Evolutionary conservation across 2,888 invertebrate genomes (phyloP), one percentile per base, ranked within the genome.

Genomic region (Dyspetes luteomarginatus): DNA sequence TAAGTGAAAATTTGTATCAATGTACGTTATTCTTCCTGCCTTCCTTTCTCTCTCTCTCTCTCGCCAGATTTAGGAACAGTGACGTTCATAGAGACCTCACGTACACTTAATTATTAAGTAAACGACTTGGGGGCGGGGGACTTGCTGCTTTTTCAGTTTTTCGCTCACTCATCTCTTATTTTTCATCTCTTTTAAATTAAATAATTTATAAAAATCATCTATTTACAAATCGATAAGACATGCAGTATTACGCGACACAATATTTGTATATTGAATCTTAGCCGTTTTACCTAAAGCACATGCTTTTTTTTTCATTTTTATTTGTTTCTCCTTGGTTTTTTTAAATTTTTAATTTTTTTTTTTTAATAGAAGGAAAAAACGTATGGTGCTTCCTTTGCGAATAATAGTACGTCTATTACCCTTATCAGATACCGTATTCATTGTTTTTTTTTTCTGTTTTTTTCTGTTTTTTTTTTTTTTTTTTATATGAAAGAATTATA

Each of bases 121-220:
- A 80, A 67, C 65, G 64, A 36, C 26, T 74, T 19, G 60, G 36
- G 36, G 24, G 17, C 24, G 19, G 41, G 58, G 67, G 15, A 22
- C 62, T 36, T 48, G 64, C 41, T 64, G 64, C 52, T 75, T 41
- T 73, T 45, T 64, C 41, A 52, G 12, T 60, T 74, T 26, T 17
- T 69, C 74, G 45, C 48, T 17, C 56, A 28, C 48, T 73, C 60
- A 30, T 50, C 55, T 74, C 71, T 41, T 58, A 50, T 65, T 58
- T 68, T 64, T 65, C 67, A 36, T 60, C 69, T 60, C 75, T 24
- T 69, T 85, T 82, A 83, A 85, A 82, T 84, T 82, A 82, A 90
- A 90, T 90, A 90, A 90, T 87, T 90, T 90, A 90, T 89, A 89
- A 91, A 90, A 90, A 90, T 86, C 85, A 90, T 86, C 90, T 91